These are phyloP conservation scores for Neoscelio sp. DNA, from an alignment of 2,888 invertebrate species.

Conservation along the genomic window DNA sequence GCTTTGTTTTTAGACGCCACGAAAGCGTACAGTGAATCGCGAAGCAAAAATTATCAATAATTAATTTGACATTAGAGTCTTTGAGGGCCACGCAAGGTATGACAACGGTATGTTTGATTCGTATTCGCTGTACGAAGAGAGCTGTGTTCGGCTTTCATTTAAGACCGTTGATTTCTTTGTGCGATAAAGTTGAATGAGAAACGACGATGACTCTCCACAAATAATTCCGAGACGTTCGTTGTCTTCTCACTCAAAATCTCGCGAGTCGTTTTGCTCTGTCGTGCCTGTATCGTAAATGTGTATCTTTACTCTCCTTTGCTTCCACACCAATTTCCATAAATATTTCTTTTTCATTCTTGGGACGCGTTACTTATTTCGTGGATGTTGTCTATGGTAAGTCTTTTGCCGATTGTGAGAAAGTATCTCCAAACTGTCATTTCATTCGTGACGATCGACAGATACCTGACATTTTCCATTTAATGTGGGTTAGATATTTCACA, in stretches of 20 bases:
- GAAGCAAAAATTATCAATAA: slow-evolving; percentile 32
- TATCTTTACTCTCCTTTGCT: slow-evolving; percentile 63
- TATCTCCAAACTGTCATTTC: slow-evolving; percentile 8
- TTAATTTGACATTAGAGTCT: slow-evolving; percentile 21
- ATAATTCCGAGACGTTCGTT: slow-evolving; percentile 42
- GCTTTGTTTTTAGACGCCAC: slow-evolving; percentile 24
- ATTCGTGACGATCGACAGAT: slow-evolving; percentile 38
- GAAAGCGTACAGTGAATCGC: slow-evolving; percentile 37
- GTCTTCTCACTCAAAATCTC: slow-evolving; percentile 41
- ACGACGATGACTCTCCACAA: slow-evolving; percentile 44
- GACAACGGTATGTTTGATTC: slow-evolving; percentile 28
- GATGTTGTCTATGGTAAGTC: slow-evolving; percentile 79
- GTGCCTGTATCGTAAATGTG: slow-evolving; percentile 42
- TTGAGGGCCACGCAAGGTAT: slow-evolving; percentile 1
- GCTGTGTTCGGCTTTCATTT: slow-evolving; percentile 26
- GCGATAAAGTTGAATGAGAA: slow-evolving; percentile 54
- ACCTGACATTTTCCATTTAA: no score
- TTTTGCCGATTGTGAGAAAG: slow-evolving; percentile 54
- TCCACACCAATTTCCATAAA: slow-evolving; percentile 66
- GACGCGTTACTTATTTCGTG: slow-evolving; percentile 76
- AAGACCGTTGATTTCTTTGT: slow-evolving; percentile 27
- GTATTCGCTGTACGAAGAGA: slow-evolving; percentile 39
- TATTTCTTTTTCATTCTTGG: slow-evolving; percentile 72
- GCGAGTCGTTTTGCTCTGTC: slow-evolving; percentile 33
- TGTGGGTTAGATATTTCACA: no score